Evolutionary conservation across 2,888 invertebrate genomes (phyloP), one percentile per base, ranked within the genome.

Genomic region (Syritta pipiens): DNA sequence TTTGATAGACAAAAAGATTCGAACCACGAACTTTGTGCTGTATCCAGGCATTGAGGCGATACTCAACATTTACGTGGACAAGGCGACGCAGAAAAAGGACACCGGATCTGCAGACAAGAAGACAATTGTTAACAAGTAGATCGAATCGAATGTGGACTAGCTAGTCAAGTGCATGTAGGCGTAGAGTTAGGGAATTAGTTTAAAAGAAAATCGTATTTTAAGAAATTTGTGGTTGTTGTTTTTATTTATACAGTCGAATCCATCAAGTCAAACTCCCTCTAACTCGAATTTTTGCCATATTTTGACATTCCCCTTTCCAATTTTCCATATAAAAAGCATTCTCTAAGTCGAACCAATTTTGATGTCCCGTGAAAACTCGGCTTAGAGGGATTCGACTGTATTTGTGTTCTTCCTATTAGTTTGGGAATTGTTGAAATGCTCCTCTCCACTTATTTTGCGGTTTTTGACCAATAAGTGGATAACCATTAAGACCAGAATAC

Each of bases 31-130:
- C 67, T 90, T 89, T 81, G 83, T 85, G 3, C 82, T 89, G 3
- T 87, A 89, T 77, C 89, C 88, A 1, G 89, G 89, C 7, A 89
- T 88, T 67, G 88, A 89, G 68, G 90, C 89, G 3, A 86, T 85
- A 12, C 82, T 89, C 30, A 87, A 88, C 81, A 86, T 89, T 49
- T 86, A 85, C 46, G 84, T 86, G 1, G 88, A 88, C 19, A 86
- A 85, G 77, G 75, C 84, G 26, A 82, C 83, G n/a, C 84, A 85
- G 46, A 12, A 69, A 1, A 86, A 85, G 12, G 60, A 82, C 0
- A 42, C 55, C 7, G 42, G 22, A 2, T 48, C 72, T 17, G 49
- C 5, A 1, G 44, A 74, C 24, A 62, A 49, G 44, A 48, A 74
- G 22, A 55, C 40, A 1, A 30, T 35, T 28, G 37, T 51, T 35